phyloP scores from a whole-genome alignment of 2,888 invertebrate species.

The Idaea aversata region DNA sequence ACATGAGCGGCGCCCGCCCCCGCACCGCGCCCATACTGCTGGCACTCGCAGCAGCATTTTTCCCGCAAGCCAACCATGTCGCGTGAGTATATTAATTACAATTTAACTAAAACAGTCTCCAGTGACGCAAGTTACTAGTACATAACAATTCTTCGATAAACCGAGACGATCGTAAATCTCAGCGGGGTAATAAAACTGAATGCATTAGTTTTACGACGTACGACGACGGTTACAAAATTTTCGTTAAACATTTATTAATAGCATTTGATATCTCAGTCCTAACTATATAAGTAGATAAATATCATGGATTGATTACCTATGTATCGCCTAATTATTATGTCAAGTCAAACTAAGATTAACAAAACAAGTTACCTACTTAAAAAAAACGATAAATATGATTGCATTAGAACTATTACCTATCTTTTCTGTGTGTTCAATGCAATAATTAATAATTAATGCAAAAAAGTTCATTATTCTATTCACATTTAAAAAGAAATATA shows the following conservation, averaged over 20 bases:
- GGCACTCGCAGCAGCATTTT: conserved; percentile 80
- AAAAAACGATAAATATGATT: no score
- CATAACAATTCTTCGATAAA: conserved; percentile 28
- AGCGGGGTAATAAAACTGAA: conserved; percentile 38
- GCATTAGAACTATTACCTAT: no score
- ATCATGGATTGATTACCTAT: no score
- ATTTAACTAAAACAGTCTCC: conserved; percentile 6
- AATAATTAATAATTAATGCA: no score
- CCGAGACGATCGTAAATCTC: conserved; percentile 44
- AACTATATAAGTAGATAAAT: background rate
- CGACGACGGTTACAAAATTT: conserved; percentile 26
- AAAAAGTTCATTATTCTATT: no score
- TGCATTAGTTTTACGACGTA: conserved; percentile 44
- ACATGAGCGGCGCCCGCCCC: conserved; percentile 80
- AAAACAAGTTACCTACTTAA: no score
- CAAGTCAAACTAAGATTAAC: no score
- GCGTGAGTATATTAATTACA: conserved; percentile 75
- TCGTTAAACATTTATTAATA: conserved; percentile 1
- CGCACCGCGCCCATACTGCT: conserved; percentile 81
- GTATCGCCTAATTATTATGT: no score
- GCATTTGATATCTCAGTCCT: background rate
- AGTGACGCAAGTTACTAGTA: conserved; percentile 31
- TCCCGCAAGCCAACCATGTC: conserved; percentile 81
- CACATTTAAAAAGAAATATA: no score
- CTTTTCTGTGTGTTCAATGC: no score